Conservation (phyloP, 2,113 vertebrate species). For the Bucco capensis region DNA sequence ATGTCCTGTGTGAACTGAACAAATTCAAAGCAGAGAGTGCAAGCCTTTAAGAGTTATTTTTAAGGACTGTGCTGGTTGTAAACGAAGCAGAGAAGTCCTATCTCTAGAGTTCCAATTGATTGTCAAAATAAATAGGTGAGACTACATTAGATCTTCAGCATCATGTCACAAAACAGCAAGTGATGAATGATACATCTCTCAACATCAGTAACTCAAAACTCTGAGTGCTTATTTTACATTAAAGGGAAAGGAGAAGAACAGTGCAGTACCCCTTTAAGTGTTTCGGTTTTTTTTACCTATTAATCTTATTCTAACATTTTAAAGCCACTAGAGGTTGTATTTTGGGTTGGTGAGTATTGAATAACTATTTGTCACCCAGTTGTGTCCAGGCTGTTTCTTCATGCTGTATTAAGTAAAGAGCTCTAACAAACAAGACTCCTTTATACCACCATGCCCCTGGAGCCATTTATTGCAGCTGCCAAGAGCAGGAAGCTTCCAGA, state of each 20-base stretch:
- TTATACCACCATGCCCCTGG: neutral
- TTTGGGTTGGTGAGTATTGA: neutral
- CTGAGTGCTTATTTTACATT: neutral
- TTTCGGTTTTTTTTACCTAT: neutral
- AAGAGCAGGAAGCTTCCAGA: neutral
- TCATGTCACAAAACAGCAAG: neutral
- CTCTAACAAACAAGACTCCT: neutral
- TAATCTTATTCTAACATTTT: neutral
- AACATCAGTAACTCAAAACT: neutral
- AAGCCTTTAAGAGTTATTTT: neutral
- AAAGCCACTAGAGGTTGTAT: neutral
- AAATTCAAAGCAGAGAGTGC: neutral
- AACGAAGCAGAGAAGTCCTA: neutral
- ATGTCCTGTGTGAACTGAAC: neutral
- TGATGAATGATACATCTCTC: neutral
- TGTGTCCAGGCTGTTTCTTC: neutral
- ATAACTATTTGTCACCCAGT: neutral
- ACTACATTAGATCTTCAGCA: neutral
- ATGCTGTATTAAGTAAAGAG: neutral
- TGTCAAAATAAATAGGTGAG: neutral
- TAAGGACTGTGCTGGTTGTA: neutral
- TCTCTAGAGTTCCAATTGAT: neutral
- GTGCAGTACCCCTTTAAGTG: neutral
- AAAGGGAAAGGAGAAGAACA: neutral
- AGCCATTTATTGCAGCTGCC: neutral